phyloP scores from a whole-genome alignment of 2,888 invertebrate genomes.

The Agrochola circellaris region DNA sequence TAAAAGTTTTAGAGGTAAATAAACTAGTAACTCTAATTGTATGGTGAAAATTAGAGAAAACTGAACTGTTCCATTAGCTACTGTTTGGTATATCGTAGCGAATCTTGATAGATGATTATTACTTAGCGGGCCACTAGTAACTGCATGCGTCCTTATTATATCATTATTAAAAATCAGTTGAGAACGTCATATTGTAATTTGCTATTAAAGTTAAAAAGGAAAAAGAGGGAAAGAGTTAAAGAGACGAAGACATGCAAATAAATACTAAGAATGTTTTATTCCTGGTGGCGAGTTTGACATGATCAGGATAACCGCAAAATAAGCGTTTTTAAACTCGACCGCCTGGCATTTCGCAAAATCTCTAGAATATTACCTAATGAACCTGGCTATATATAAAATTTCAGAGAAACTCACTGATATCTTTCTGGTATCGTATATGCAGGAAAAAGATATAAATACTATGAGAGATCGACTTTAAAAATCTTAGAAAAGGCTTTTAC shows the following conservation, averaged over 20 bases:
- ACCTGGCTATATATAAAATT: too few relatives aligned
- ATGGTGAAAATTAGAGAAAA: conserved; percentile 35
- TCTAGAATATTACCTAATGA: not conserved
- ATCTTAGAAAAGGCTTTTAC: conserved; percentile 2
- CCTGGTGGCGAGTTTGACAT: not conserved
- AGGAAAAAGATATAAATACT: not conserved
- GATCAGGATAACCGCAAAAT: not conserved
- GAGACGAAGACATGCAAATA: not conserved
- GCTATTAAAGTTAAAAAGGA: too few relatives aligned
- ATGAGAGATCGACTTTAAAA: not conserved
- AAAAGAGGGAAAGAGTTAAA: not conserved
- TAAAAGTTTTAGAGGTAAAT: conserved; percentile 23
- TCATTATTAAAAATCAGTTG: conserved; percentile 47
- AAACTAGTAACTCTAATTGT: conserved; percentile 26
- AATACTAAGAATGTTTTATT: not conserved
- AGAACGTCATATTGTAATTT: conserved; percentile 46
- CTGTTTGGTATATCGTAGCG: conserved; percentile 57
- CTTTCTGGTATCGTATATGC: not conserved
- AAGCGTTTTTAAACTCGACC: not conserved
- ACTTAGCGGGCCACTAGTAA: conserved; percentile 63
- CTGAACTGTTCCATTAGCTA: conserved; percentile 50
- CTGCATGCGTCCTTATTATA: conserved; percentile 64
- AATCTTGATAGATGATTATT: conserved; percentile 61
- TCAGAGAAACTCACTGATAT: not conserved
- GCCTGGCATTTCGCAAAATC: not conserved